These are phyloP conservation scores for Drosophila watanabei DNA, from an alignment of 1,140 invertebrate genomes.

Conservation along the genomic window DNA sequence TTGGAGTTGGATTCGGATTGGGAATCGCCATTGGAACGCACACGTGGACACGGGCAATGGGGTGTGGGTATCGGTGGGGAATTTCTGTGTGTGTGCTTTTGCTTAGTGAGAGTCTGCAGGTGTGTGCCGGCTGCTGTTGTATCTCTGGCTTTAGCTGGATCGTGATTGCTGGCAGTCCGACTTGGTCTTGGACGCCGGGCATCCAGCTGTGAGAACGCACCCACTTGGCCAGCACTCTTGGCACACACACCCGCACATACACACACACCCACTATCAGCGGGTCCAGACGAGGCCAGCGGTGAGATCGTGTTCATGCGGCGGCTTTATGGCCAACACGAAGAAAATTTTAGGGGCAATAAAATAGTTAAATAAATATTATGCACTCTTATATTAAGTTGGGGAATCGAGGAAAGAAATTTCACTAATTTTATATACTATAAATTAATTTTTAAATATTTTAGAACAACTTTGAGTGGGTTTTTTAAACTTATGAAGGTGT, in stretches of 20 bases:
- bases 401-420: not conserved
- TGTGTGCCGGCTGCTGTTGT: conserved; percentile 48
- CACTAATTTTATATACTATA: not conserved
- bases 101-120: conserved; percentile 56
- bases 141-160: conserved; percentile 40
- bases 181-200: conserved; percentile 54
- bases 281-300: conserved; percentile 65
- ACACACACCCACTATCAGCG: conserved; percentile 65
- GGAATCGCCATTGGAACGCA: conserved; percentile 69
- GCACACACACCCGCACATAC: conserved; percentile 34
- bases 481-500: not conserved
- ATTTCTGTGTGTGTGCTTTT: conserved; percentile 5
- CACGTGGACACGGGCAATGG: conserved; percentile 53
- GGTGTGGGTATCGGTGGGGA: not conserved
- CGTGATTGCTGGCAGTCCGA: conserved; percentile 70
- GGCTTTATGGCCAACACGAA: conserved; percentile 32
- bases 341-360: not conserved
- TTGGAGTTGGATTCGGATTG: conserved; percentile 52
- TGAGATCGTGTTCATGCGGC: conserved; percentile 56
- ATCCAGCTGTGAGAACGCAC: conserved; percentile 82
- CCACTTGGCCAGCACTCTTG: conserved; percentile 61
- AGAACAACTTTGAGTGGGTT: too few relatives aligned
- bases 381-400: not conserved
- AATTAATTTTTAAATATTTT: not conserved
- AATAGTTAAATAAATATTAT: not conserved